phyloP scores from a whole-genome alignment of 2,113 vertebrate species.

The Anguilla japonica region DNA sequence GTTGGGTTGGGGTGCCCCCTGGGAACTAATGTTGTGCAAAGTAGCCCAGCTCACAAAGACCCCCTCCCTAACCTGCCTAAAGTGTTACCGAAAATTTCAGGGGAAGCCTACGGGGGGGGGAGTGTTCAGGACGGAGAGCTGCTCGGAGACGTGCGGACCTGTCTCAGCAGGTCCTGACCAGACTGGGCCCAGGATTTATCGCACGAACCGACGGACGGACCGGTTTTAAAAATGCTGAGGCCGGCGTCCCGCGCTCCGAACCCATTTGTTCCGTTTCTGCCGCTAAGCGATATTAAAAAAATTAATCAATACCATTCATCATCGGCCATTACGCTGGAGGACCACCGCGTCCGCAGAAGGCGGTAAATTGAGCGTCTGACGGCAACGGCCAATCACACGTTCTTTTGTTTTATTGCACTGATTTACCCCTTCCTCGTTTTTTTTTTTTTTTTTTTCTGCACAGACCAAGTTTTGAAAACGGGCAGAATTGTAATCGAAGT shows the following conservation, averaged over 20 bases:
- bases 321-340: neutral
- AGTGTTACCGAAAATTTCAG: neutral
- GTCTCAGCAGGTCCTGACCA: neutral
- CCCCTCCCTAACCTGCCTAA: too few relatives aligned
- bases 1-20: neutral
- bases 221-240: neutral
- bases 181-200: neutral
- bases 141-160: neutral
- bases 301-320: neutral
- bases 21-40: constrained; percentile 22
- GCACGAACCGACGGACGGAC: neutral
- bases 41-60: too few relatives aligned
- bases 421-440: neutral
- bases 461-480: neutral
- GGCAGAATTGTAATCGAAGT: neutral
- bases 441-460: too few relatives aligned
- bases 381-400: neutral
- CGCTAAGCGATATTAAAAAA: neutral
- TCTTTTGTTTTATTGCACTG: neutral
- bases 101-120: neutral
- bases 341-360: neutral
- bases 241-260: neutral
- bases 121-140: neutral
- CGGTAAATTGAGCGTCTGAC: neutral
- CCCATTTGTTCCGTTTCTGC: neutral